Base-by-base conservation (phyloP, 2,888 invertebrate genomes). In the Lymantria monacha region DNA sequence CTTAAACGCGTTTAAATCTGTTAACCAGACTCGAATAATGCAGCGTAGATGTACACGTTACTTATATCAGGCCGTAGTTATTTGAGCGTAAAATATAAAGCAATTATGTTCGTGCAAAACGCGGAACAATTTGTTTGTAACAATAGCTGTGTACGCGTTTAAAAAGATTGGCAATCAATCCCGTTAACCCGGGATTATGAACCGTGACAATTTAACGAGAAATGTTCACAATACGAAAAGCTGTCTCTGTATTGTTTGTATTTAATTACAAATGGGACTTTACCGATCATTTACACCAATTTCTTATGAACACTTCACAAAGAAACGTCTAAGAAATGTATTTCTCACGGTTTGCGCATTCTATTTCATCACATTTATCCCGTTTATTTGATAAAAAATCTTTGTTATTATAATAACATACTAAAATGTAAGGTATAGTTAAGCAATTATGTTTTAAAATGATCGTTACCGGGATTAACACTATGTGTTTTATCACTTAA, bases 181-280 rank as follows among this genome's bases (percentile, higher is more conserved):
- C 66, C 57, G 62, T 60, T 59, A 62, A 56, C 63, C 63, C 60
- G 60, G 58, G 66, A 71, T 69, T 71, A 70, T 62, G 59, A 62
- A 69, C 69, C 80, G 79, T 77, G 74, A 75, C 65, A 70, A 72
- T 80, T 79, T 82, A 82, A 82, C 76, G 75, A 82, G 75, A 56
- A 56, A 55, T 58, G 62, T 65, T 56, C 59, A 53, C 53, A 55
- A 54, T 45, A 46, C 50, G 52, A 49, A n/a, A 49, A 46, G 22
- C 49, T 40, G 40, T 12, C 15, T 10, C 13, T 30, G 49, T 43
- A 52, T 57, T 67, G 57, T 60, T 68, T 64, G 63, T 60, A 60
- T 65, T 62, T 66, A 55, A 66, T 67, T 69, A 66, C 55, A 61
- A 61, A 60, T 58, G 62, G 54, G 55, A 42, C 63, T 62, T 65